phyloP scores from a whole-genome alignment of 2,113 vertebrate species.

The Lophotis ruficrista region DNA sequence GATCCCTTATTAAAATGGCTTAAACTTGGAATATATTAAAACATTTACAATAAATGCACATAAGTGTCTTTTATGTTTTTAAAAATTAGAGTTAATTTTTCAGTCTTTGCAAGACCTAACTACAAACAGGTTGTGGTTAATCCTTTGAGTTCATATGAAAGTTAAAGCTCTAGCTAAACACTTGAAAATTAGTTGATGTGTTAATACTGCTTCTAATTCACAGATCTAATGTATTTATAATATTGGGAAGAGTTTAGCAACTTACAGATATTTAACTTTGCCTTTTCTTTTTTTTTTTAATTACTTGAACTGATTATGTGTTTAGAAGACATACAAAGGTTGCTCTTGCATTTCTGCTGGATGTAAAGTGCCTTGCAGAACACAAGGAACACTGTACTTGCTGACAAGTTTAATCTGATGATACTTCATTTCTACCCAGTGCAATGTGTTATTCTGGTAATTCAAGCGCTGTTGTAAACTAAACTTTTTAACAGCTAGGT shows the following conservation, averaged over 20 bases:
- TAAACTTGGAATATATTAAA: slow-evolving; percentile 47
- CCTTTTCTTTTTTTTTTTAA: background rate
- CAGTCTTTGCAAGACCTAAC: background rate
- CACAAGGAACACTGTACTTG: background rate
- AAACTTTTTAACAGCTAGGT: background rate
- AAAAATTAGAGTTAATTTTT: background rate
- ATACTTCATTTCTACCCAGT: background rate
- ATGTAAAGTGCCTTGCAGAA: background rate
- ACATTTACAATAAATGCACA: background rate
- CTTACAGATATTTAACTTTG: background rate
- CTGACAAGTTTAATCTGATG: background rate
- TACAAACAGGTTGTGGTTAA: background rate
- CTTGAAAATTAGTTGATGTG: background rate
- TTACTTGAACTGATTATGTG: background rate
- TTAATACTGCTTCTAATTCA: background rate
- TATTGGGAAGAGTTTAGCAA: background rate
- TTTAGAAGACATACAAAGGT: background rate
- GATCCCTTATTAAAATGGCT: background rate
- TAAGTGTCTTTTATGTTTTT: slow-evolving; percentile 8
- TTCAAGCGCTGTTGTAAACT: background rate
- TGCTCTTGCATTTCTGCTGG: background rate
- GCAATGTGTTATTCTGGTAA: background rate
- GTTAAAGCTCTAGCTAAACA: background rate
- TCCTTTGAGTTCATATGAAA: background rate
- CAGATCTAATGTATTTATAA: background rate